Percentiles rank a stretch among this genome's conserved stretches.
Evolutionary conservation across 2,113 vertebrate genomes (phyloP).

Genomic region (Stigmatopora argus): DNA sequence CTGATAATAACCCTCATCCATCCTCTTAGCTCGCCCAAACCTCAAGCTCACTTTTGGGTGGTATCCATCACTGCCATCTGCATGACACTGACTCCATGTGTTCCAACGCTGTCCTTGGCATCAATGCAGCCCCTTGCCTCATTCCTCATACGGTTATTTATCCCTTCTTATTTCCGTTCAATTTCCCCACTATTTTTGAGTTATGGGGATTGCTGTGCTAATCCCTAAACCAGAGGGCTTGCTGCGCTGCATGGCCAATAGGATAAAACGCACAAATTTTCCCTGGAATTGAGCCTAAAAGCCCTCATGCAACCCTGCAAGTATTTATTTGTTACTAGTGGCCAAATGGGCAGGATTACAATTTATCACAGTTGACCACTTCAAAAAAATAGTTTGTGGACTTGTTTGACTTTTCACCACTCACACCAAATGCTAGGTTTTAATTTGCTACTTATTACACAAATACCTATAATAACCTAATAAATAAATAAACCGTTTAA

Average conservation of each 20-base stretch:
- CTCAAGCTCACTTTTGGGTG: slow-evolving; percentile 49
- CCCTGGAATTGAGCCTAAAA: slow-evolving; percentile 38
- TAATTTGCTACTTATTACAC: neutral
- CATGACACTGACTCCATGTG: slow-evolving; percentile 28
- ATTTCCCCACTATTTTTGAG: slow-evolving; percentile 43
- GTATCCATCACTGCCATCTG: slow-evolving; percentile 57
- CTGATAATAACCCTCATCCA: slow-evolving; percentile 39
- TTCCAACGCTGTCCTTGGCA: slow-evolving; percentile 46
- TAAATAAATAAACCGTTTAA: too few species aligned
- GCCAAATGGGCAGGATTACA: slow-evolving; percentile 24
- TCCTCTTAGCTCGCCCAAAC: slow-evolving; percentile 29
- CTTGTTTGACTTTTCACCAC: neutral
- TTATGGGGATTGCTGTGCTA: slow-evolving; percentile 43
- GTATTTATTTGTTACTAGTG: slow-evolving; percentile 29
- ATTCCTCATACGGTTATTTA: slow-evolving; percentile 49
- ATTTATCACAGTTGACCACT: neutral
- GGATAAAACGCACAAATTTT: slow-evolving; percentile 43
- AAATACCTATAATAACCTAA: neutral
- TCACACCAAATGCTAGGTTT: neutral
- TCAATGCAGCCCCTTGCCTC: slow-evolving; percentile 21
- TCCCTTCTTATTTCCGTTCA: slow-evolving; percentile 51
- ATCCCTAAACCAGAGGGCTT: slow-evolving; percentile 43
- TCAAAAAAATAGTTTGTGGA: neutral
- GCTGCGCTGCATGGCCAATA: slow-evolving; percentile 28
- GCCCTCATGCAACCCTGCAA: slow-evolving; percentile 18